A percentile compares a stretch with the other conserved stretches of the same genome.
These are phyloP conservation scores for Andricus grossulariae DNA, from an alignment of 1,140 invertebrate species.

Conservation along the genomic window DNA sequence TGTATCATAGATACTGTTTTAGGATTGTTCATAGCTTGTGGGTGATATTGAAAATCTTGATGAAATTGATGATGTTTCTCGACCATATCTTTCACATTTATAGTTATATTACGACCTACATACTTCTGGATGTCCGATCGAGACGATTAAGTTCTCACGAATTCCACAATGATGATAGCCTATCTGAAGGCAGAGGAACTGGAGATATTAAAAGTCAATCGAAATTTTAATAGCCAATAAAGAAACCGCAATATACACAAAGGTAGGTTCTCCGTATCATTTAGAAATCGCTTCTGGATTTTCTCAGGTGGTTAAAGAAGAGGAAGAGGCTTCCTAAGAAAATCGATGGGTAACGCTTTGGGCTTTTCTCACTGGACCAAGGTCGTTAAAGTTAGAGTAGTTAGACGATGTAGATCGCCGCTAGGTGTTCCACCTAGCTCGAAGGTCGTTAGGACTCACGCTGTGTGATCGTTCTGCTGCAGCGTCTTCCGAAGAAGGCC, in stretches of 20 bases:
- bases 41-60: too few species aligned
- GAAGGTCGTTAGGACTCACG: slow-evolving; percentile 17
- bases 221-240: background rate
- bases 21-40: too few species aligned
- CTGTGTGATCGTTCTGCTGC: slow-evolving; percentile 22
- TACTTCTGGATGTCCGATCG: too few species aligned
- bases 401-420: background rate
- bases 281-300: slow-evolving; percentile 27
- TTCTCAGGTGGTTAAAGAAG: slow-evolving; percentile 29
- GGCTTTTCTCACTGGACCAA: slow-evolving; percentile 30
- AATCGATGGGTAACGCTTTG: slow-evolving; percentile 8
- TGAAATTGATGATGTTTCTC: too few species aligned
- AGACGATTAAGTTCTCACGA: too few species aligned
- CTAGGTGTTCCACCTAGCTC: slow-evolving; percentile 7
- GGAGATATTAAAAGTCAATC: background rate
- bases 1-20: too few species aligned
- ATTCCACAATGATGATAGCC: too few species aligned
- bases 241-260: slow-evolving; percentile 4
- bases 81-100: too few species aligned
- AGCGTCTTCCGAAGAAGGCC: slow-evolving; percentile 4
- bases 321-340: background rate
- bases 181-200: too few species aligned
- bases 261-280: slow-evolving; percentile 4
- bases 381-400: slow-evolving; percentile 19
- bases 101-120: too few species aligned